Conservation (phyloP, 2,797 vertebrate species). For the Enteromius anoplus region DNA sequence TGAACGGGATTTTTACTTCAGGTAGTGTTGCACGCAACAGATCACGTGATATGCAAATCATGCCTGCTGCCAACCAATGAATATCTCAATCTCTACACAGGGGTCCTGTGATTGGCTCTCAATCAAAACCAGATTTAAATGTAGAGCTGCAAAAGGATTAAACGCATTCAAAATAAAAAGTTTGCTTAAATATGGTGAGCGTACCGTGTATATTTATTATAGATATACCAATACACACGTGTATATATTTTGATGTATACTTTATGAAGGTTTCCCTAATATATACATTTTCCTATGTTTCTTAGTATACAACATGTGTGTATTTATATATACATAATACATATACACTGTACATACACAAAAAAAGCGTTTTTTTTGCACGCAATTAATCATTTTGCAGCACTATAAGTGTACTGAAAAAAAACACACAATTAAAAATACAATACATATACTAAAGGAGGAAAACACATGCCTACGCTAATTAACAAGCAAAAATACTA, state of each 20-base stretch:
- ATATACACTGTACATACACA: not conserved
- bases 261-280: not conserved
- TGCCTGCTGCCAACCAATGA: constrained; percentile 6
- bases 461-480: constrained; percentile 59
- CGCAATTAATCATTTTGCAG: not conserved
- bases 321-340: not conserved
- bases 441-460: constrained; percentile 64
- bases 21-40: not conserved
- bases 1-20: not conserved
- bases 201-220: not conserved
- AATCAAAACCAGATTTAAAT: constrained; percentile 16
- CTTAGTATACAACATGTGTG: not conserved
- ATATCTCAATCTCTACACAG: not conserved
- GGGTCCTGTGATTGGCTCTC: constrained; percentile 24
- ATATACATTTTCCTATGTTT: not conserved
- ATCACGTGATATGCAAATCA: not conserved
- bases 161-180: not conserved
- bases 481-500: constrained; percentile 63
- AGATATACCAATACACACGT: not conserved
- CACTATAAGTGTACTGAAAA: not conserved
- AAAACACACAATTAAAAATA: constrained; percentile 60
- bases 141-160: not conserved
- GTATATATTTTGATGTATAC: not conserved
- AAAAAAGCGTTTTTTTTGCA: not conserved
- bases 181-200: not conserved